Conservation (phyloP, 2,888 invertebrate genomes). For the Hydrotaea cyrtoneurina region DNA sequence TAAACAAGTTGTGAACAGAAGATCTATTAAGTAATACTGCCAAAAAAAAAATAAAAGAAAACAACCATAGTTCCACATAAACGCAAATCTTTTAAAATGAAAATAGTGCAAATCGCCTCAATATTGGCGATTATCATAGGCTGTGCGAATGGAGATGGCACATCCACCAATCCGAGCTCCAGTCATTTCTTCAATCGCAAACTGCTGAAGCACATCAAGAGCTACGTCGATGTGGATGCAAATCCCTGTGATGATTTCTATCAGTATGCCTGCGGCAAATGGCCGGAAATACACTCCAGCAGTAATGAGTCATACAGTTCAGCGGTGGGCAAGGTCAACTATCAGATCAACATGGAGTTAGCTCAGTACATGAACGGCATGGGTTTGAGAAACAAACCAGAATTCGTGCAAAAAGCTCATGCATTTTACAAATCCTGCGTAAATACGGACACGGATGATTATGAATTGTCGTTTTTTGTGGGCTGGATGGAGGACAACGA, state of each 20-base stretch:
- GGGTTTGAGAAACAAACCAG: slow-evolving; percentile 34
- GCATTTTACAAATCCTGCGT: slow-evolving; percentile 65
- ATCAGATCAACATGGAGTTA: slow-evolving; percentile 60
- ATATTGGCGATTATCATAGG: not conserved
- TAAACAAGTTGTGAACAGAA: not conserved
- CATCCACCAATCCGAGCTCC: not conserved
- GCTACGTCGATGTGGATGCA: slow-evolving; percentile 51
- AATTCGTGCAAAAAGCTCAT: slow-evolving; percentile 53
- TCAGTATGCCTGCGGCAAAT: slow-evolving; percentile 67
- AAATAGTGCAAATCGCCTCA: not conserved
- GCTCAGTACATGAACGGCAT: slow-evolving; percentile 47
- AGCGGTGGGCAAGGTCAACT: slow-evolving; percentile 59
- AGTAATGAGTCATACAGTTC: slow-evolving; percentile 50
- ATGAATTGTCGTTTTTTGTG: slow-evolving; percentile 47
- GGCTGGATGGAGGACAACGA: slow-evolving; percentile 62
- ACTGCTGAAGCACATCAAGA: not conserved
- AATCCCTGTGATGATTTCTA: slow-evolving; percentile 68
- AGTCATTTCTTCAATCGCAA: not conserved
- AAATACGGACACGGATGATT: slow-evolving; percentile 31
- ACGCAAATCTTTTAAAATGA: not conserved
- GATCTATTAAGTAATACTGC: no score
- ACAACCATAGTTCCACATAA: no score
- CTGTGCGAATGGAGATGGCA: not conserved
- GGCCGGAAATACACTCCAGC: slow-evolving; percentile 49
- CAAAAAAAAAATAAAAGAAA: no score